Evolutionary conservation across 2,888 invertebrate genomes (phyloP), one percentile per base, ranked within the genome.

Genomic region (Malacosoma neustria): DNA sequence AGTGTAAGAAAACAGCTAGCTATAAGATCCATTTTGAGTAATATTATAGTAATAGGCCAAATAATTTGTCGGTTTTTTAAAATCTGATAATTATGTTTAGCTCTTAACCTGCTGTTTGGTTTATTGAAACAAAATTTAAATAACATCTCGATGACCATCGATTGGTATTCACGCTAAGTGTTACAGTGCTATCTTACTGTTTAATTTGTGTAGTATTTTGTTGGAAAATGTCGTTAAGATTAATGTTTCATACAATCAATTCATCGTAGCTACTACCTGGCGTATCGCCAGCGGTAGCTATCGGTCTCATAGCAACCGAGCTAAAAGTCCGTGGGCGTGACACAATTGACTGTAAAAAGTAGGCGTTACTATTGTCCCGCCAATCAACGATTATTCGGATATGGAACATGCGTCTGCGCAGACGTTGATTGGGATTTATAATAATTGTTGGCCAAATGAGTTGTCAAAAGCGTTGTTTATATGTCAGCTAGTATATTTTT

Each of bases 311-410:
- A 56, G 57, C 57, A 58, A 41, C 43, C 38, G 41, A 51, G 52
- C 46, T 54, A 48, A 35, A 43, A 42, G 42, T 43, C 37, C 41
- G 57, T 62, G 57, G 71, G 68, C 60, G 66, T 57, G 52, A 42
- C 53, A 35, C 35, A 15, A 22, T 22, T 13, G 7, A 14, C 33
- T 14, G 22, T 30, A 7, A 4, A 36, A 32, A 37, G 41, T 43
- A 41, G 49, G 48, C 49, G 49, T 39, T 11, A 32, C 38, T 29
- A 42, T 48, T 46, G 46, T 47, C 33, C 34, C 32, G 30, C 47
- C 45, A 45, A 50, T 45, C 43, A 41, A 37, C 35, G 37, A 37
- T 32, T 45, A 35, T 40, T 40, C 34, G 35, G 36, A 35, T 13
- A 32, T 11, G 9, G 36, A 9, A 5, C 14, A 32, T 44, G 44